phyloP scores from a whole-genome alignment of 1,140 invertebrate genomes.

The Diplogasteroides magnus region DNA sequence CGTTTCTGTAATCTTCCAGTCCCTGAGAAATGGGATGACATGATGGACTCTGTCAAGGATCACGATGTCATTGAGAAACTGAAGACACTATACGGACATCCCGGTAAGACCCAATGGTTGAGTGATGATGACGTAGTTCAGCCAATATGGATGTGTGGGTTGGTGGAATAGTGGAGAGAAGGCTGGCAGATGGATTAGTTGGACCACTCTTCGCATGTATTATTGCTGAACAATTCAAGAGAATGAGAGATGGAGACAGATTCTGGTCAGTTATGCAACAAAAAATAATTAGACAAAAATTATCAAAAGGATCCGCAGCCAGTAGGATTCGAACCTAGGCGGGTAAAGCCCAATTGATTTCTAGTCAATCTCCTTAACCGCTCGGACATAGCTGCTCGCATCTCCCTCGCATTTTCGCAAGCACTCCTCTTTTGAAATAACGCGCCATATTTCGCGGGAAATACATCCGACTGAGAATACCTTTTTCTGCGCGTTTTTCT shows the following conservation, averaged over 20 bases:
- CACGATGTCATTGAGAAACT: conserved; percentile 71
- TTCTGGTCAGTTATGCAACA: conserved; percentile 50
- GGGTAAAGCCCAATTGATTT: too few species aligned
- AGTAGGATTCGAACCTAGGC: too few species aligned
- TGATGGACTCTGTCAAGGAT: conserved; percentile 61
- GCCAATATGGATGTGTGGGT: conserved; percentile 91
- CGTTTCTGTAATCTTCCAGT: conserved; percentile 75
- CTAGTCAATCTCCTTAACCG: too few species aligned
- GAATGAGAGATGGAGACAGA: conserved; percentile 80
- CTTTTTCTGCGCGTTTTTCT: too few species aligned
- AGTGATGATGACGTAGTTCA: conserved; percentile 35
- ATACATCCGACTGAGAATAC: too few species aligned
- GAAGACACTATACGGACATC: conserved; percentile 80
- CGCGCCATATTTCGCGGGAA: too few species aligned
- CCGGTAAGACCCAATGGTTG: conserved; percentile 60
- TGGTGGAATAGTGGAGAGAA: conserved; percentile 85
- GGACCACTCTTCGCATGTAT: conserved; percentile 88
- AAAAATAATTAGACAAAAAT: neutral
- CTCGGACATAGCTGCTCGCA: too few species aligned
- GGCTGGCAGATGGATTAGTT: conserved; percentile 72
- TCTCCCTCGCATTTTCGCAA: too few species aligned
- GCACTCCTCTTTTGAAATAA: too few species aligned
- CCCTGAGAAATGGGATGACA: conserved; percentile 78
- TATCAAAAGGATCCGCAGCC: too few species aligned
- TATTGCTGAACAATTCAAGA: conserved; percentile 80